Base-by-base conservation (phyloP, 2,797 vertebrate genomes). In the Alauda arvensis region DNA sequence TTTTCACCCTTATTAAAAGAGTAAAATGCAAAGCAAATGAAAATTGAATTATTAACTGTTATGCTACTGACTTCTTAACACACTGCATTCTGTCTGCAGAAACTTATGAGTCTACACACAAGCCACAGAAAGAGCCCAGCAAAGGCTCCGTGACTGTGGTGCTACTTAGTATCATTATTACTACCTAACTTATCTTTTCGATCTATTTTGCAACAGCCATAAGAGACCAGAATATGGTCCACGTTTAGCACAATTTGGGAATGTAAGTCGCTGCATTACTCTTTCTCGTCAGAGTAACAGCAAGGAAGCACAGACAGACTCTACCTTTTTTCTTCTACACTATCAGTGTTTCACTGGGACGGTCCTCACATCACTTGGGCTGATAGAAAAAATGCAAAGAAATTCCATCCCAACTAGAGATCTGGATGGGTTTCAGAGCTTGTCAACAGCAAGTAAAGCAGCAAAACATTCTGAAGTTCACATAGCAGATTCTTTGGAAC, bases 371-470 rank as follows among this genome's bases (percentile, higher is more conserved):
- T 59, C 56, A 40, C 37, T 65, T 52, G n/a, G 42, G 59, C 62
- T 3, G 8, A 46, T 5, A 74, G 29, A 67, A 90, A 77, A 92
- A 45, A 55, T 3, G 39, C 29, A 40, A 90, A 87, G 67, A 74
- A 74, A 90, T 49, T 85, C 42, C 70, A 83, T 46, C 42, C 63
- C 52, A 83, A 6, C 49, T 67, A 76, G 29, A 81, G 57, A 85
- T 37, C 70, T 85, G 63, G 55, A 83, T 60, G 51, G 25, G 26
- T 82, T 93, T 77, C 77, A 88, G 63, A 62, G 68, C 46, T 61
- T 62, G 79, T 79, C 70, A 90, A 85, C 40, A 91, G 26, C 77
- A 92, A 70, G 53, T 26, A 89, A 85, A 85, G 51, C 75, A 82
- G 65, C 71, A 90, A 81, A 88, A 68, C 57, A 78, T 52, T 89